Evolutionary conservation across 2,888 invertebrate species (phyloP), one percentile per base, ranked within the genome.

Genomic region (Cataglyphis altisquamis): DNA sequence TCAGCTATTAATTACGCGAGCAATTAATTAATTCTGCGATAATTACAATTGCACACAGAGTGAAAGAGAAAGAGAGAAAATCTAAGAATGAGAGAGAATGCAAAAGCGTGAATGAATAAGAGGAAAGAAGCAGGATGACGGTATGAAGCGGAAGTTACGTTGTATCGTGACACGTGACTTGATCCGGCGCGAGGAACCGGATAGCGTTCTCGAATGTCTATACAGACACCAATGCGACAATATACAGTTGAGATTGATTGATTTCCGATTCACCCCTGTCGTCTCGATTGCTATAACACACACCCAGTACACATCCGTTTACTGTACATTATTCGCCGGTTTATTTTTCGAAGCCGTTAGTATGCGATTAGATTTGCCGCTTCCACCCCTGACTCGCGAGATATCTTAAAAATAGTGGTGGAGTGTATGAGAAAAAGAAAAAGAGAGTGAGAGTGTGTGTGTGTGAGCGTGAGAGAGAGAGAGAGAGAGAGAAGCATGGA

Each of bases 301-400:
- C 15, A 60, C 63, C 41, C 25, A 41, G 18, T 48, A 73, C 68
- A 86, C 85, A 82, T 84, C 70, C 84, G 82, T 82, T 82, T 82
- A 84, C 52, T 90, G 88, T 90, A 88, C 88, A 86, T 85, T 77
- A 77, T 52, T 84, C 81, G 84, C 80, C 83, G 82, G 78, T 84
- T 90, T 89, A 90, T 87, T 89, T 90, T 90, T 90, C 84, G 83
- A 90, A 81, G 83, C 81, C 75, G 82, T 84, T 90, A 89, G 87
- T 89, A 82, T 85, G 84, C 86, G 88, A 88, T 90, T 90, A 90
- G 90, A 80, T 81, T 80, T 80, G 84, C 82, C 78, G 85, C 85
- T 89, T 83, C 85, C 80, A 82, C 70, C 67, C 74, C 66, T 29
- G 45, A 72, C 75, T 70, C 73, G 60, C n/a, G 83, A 82, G 45